Conservation (phyloP, 2,113 vertebrate genomes). For the Macroglossus sobrinus region DNA sequence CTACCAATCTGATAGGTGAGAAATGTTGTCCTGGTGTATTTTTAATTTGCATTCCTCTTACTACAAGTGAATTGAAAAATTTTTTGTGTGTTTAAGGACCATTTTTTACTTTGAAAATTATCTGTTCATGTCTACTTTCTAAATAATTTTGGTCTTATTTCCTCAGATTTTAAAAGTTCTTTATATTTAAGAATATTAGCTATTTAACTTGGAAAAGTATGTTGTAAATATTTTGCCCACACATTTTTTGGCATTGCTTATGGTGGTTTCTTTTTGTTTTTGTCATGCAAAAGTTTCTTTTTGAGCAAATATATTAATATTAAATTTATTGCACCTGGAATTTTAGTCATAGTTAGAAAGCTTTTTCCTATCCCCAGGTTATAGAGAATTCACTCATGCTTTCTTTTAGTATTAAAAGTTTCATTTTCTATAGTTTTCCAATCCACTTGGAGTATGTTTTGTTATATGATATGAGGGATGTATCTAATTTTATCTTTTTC, state of each 20-base stretch:
- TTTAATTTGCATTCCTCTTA: constrained; percentile 16
- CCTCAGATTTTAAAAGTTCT: neutral
- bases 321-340: neutral
- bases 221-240: neutral
- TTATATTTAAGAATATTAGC: constrained; percentile 2
- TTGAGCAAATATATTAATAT: neutral
- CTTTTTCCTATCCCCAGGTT: neutral
- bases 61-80: neutral
- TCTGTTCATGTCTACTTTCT: neutral
- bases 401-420: neutral
- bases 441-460: neutral
- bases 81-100: neutral
- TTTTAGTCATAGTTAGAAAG: neutral
- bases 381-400: neutral
- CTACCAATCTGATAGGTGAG: neutral
- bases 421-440: neutral
- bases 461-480: neutral
- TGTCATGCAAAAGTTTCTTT: neutral
- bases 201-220: neutral
- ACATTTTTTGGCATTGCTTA: neutral
- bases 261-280: neutral
- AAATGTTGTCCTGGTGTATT: neutral
- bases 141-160: neutral
- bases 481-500: neutral
- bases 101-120: neutral